Evolutionary conservation across 2,888 invertebrate species (phyloP), one percentile per base, ranked within the genome.

Genomic region (Brachycybe producta): DNA sequence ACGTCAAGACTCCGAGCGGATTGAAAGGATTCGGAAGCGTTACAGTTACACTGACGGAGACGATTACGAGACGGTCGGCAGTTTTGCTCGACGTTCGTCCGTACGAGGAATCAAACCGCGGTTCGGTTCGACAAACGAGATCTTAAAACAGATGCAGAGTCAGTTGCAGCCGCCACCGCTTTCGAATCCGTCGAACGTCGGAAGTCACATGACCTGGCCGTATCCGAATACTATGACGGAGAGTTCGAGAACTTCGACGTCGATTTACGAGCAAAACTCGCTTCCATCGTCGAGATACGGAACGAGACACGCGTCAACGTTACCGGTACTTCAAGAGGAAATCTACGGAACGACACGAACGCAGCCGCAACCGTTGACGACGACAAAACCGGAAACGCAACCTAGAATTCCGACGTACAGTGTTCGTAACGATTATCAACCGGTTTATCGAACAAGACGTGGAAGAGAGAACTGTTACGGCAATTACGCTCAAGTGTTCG

Each of bases 61-160:
- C n/a, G 36, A 51, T 8, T 39, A 55, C 19, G 85, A 86, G 58
- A 84, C 83, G 45, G 81, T 83, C 52, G 87, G 88, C 60, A 88
- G 88, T 1, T 88, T 90, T 65, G 84, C 85, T 61, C 76, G 84
- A 32, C 73, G 88, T n/a, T 88, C 88, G 0, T 84, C 85, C 1
- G 88, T 90, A 1, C 76, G 86, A 1, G 87, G 88, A 0, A 87
- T 90, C 55, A 87, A 87, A 62, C 82, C 86, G n/a, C 78, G 84
- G 56, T 80, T 85, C 56, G 83, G 82, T 11, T 80, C 84, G 0
- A 79, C 79, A 4, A 82, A 57, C 55, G 84, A 84, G 60, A 82
- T 86, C 35, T 70, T 86, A 0, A 79, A 84, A 59, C 85, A 85
- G 64, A 80, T 85, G 72, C 82, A 84, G 63, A 78, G 78, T 50